Conservation (phyloP, 1,140 invertebrate genomes). For the Zaprionus kolodkinae region DNA sequence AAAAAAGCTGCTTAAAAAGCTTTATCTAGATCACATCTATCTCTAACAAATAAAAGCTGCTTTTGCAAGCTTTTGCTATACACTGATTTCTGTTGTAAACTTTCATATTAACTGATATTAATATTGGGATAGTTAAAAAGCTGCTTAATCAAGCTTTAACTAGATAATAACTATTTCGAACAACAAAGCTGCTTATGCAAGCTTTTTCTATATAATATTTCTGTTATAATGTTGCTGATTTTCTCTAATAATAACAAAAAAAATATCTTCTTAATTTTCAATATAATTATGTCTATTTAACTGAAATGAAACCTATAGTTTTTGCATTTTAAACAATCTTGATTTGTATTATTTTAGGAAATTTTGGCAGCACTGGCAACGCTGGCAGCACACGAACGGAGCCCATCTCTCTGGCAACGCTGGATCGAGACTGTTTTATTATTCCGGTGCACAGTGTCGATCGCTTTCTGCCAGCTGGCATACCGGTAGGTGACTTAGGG, state of each 20-base stretch:
- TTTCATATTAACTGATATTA: too few species aligned
- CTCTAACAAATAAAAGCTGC: not conserved
- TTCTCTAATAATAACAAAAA: too few species aligned
- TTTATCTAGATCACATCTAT: too few species aligned
- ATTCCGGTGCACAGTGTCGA: slow-evolving; percentile 94
- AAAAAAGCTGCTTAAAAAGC: too few species aligned
- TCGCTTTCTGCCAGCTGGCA: slow-evolving; percentile 93
- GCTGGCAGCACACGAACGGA: slow-evolving; percentile 85
- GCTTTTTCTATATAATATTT: not conserved
- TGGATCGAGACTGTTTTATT: slow-evolving; percentile 94
- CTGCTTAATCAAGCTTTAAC: too few species aligned
- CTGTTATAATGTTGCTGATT: not conserved
- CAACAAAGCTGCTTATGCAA: not conserved
- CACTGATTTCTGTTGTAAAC: too few species aligned
- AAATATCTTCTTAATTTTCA: too few species aligned
- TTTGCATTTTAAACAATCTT: too few species aligned
- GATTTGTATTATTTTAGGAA: slow-evolving; percentile 56
- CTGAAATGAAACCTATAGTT: too few species aligned
- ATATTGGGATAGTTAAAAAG: too few species aligned
- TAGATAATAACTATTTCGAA: too few species aligned
- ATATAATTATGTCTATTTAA: too few species aligned
- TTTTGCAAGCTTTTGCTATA: not conserved
- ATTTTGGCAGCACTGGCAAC: slow-evolving; percentile 66
- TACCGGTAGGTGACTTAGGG: slow-evolving; percentile 86
- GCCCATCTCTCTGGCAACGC: slow-evolving; percentile 89